phyloP scores from a whole-genome alignment of 2,797 vertebrate species.

The Knipowitschia caucasica region DNA sequence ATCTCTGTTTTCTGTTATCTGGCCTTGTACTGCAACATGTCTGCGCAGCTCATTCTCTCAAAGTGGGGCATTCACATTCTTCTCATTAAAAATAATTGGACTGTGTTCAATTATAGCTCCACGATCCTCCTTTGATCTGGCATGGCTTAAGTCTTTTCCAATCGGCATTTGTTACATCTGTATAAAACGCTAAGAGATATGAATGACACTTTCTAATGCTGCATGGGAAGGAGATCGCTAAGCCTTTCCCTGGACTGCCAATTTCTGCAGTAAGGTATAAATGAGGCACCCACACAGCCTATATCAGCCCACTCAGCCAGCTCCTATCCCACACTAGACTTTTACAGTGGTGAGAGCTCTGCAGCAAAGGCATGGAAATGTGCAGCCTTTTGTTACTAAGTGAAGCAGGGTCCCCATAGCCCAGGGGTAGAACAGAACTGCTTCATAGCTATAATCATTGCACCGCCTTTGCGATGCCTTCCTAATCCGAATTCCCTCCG shows the following conservation, averaged over 20 bases:
- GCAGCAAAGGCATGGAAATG: slow-evolving; percentile 60
- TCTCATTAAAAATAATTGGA: slow-evolving; percentile 78
- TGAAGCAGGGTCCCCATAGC: slow-evolving; percentile 41
- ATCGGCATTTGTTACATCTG: slow-evolving; percentile 39
- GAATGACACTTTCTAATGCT: slow-evolving; percentile 38
- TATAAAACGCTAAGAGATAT: slow-evolving; percentile 31
- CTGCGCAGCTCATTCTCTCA: slow-evolving; percentile 43
- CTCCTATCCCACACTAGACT: slow-evolving; percentile 29
- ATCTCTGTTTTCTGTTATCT: slow-evolving; percentile 15
- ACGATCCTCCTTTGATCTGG: slow-evolving; percentile 61
- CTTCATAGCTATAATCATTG: slow-evolving; percentile 43
- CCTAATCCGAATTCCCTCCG: slow-evolving; percentile 37
- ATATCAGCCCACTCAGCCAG: slow-evolving; percentile 35
- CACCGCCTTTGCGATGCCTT: slow-evolving; percentile 41
- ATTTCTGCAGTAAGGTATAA: slow-evolving; percentile 12
- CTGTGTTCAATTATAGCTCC: slow-evolving; percentile 64
- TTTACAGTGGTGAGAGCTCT: slow-evolving; percentile 43
- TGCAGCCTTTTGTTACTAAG: slow-evolving; percentile 50
- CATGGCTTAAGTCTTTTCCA: slow-evolving; percentile 22
- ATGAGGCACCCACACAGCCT: slow-evolving; percentile 30
- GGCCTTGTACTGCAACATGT: slow-evolving; percentile 21
- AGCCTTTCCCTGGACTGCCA: slow-evolving; percentile 22
- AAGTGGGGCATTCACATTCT: slow-evolving; percentile 48
- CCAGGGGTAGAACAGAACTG: slow-evolving; percentile 45
- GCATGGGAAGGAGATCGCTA: background rate